Conservation (phyloP, 2,113 vertebrate species). For the Conger conger region DNA sequence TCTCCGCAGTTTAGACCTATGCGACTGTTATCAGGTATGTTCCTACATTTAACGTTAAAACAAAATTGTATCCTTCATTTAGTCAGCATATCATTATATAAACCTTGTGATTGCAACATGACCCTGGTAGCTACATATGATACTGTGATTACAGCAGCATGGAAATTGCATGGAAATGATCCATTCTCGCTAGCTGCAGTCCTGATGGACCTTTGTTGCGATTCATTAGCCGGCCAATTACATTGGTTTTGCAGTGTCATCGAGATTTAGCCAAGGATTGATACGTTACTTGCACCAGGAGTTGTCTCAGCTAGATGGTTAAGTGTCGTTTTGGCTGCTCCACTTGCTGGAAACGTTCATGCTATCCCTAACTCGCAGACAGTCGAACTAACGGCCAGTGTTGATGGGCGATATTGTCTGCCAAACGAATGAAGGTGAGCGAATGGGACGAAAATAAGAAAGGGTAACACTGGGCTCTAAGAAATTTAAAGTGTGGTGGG, state of each 20-base stretch:
- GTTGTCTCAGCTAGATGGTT: background rate
- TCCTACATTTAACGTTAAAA: background rate
- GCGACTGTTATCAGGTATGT: conserved; percentile 11
- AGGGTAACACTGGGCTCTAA: too few species aligned
- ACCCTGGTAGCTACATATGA: background rate
- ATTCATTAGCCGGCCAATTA: background rate
- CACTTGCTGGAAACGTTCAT: background rate
- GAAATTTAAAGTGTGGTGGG: too few species aligned
- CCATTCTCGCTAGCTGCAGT: background rate
- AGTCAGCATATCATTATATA: background rate
- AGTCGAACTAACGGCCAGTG: background rate
- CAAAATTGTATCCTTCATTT: background rate
- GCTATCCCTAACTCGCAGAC: background rate
- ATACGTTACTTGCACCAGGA: background rate
- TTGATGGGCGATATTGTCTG: too few species aligned
- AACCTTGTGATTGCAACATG: background rate
- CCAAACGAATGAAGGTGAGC: too few species aligned
- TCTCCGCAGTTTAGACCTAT: background rate
- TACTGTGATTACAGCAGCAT: background rate
- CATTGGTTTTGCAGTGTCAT: background rate
- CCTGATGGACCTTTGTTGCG: background rate
- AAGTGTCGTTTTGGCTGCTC: background rate
- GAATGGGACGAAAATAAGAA: too few species aligned
- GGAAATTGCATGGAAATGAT: background rate
- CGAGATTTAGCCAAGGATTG: background rate